phyloP scores from a whole-genome alignment of 1,140 invertebrate genomes.

The Metaphire vulgaris region DNA sequence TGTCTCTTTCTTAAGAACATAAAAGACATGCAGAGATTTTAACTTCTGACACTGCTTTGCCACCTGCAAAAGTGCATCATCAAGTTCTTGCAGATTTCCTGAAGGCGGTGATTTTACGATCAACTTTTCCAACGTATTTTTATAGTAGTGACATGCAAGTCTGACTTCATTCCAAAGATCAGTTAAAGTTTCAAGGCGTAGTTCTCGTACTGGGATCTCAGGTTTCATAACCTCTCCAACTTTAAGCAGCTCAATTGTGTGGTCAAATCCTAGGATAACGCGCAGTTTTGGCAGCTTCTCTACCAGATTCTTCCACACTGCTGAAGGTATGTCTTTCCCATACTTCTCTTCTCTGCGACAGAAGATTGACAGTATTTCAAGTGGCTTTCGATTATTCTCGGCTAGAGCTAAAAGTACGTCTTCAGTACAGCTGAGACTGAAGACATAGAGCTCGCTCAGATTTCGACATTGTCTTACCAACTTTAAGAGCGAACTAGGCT shows the following conservation, averaged over 20 bases:
- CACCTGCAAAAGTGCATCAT: conserved; percentile 35
- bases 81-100: conserved; percentile 33
- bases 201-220: conserved; percentile 39
- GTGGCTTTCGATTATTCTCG: conserved; percentile 30
- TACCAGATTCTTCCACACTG: conserved; percentile 36
- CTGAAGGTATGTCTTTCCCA: conserved; percentile 33
- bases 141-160: conserved; percentile 35
- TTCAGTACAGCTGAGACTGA: conserved; percentile 38
- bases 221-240: conserved; percentile 40
- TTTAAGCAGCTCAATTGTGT: conserved; percentile 37
- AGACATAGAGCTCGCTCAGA: conserved; percentile 36
- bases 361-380: conserved; percentile 36
- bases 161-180: conserved; percentile 39
- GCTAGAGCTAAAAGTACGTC: conserved; percentile 36
- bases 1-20: conserved; percentile 35
- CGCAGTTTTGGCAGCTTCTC: conserved; percentile 33
- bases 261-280: conserved; percentile 42
- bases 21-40: conserved; percentile 38
- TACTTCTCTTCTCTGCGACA: conserved; percentile 41
- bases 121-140: conserved; percentile 37
- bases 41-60: conserved; percentile 33
- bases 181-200: conserved; percentile 42
- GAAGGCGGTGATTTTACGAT: conserved; percentile 36
- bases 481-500: conserved; percentile 32
- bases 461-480: conserved; percentile 36